phyloP scores from a whole-genome alignment of 2,797 vertebrate genomes.

The Botia kubotai region DNA sequence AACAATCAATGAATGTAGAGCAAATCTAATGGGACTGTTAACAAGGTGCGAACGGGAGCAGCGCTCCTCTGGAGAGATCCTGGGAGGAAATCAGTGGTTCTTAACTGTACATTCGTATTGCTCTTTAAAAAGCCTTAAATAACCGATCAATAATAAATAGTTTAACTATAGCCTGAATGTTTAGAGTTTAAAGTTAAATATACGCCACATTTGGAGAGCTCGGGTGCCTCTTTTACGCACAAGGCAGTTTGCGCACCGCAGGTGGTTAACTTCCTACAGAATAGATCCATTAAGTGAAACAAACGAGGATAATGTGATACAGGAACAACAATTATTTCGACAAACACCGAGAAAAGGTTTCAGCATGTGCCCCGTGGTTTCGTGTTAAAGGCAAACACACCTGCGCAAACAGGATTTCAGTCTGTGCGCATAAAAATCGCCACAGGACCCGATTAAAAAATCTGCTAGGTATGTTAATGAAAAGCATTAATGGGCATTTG shows the following conservation, averaged over 20 bases:
- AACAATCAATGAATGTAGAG: constrained; percentile 85
- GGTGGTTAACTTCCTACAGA: constrained; percentile 75
- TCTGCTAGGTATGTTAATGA: constrained; percentile 39
- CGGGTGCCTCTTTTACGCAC: constrained; percentile 19
- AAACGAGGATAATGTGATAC: constrained; percentile 74
- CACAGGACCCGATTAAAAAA: background rate
- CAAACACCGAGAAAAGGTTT: constrained; percentile 59
- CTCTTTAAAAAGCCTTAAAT: background rate
- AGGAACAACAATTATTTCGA: constrained; percentile 71
- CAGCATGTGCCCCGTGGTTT: constrained; percentile 53
- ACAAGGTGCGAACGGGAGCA: constrained; percentile 84
- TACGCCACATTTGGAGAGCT: too few relatives aligned
- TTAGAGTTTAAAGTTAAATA: background rate
- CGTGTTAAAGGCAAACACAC: constrained; percentile 68
- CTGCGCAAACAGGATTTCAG: constrained; percentile 64
- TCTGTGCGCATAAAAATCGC: background rate
- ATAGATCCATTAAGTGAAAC: constrained; percentile 79
- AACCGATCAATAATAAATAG: too few relatives aligned
- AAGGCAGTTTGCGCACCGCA: constrained; percentile 65
- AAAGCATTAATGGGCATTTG: constrained; percentile 41
- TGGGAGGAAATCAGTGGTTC: constrained; percentile 6
- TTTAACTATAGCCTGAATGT: too few relatives aligned
- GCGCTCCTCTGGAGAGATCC: constrained; percentile 19
- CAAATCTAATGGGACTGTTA: constrained; percentile 83
- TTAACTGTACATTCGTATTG: background rate